Conservation (phyloP, 2,797 vertebrate genomes). For the Gambelia wislizenii region DNA sequence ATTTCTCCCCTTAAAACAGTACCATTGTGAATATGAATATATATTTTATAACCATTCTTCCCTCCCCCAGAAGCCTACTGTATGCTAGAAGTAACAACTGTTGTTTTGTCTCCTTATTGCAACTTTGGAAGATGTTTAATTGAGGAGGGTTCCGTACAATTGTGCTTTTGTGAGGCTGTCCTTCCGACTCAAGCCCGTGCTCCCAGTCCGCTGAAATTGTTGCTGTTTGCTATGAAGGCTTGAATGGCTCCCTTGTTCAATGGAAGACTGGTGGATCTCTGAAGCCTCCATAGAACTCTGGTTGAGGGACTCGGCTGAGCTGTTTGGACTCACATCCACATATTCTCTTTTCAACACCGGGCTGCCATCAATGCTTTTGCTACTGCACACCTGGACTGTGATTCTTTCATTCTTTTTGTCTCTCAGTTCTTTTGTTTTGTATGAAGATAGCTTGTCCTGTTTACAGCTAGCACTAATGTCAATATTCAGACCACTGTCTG, state of each 20-base stretch:
- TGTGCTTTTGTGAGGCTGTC: slow-evolving; percentile 98
- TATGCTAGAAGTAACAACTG: slow-evolving; percentile 55
- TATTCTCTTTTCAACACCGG: slow-evolving; percentile 84
- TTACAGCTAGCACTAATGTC: slow-evolving; percentile 82
- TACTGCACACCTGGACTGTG: slow-evolving; percentile 85
- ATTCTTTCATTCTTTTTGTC: slow-evolving; percentile 87
- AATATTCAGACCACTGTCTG: slow-evolving; percentile 86
- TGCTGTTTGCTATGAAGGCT: slow-evolving; percentile 87
- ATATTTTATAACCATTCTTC: slow-evolving; percentile 64
- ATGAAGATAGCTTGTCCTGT: slow-evolving; percentile 84
- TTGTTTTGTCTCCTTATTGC: slow-evolving; percentile 72
- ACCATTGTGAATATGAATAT: slow-evolving; percentile 72
- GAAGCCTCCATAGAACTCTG: slow-evolving; percentile 89
- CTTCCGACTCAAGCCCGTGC: slow-evolving; percentile 92
- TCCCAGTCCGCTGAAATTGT: slow-evolving; percentile 91
- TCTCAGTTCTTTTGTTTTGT: slow-evolving; percentile 81
- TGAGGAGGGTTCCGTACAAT: slow-evolving; percentile 95
- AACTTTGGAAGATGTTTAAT: slow-evolving; percentile 79
- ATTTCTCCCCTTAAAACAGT: slow-evolving; percentile 67
- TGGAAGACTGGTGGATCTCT: slow-evolving; percentile 87
- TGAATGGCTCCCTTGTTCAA: slow-evolving; percentile 83
- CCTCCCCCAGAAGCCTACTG: slow-evolving; percentile 43
- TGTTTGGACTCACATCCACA: slow-evolving; percentile 84
- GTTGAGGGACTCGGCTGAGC: slow-evolving; percentile 89
- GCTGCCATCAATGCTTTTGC: slow-evolving; percentile 83